These are phyloP conservation scores for Oreotrochilus melanogaster DNA, from an alignment of 2,113 vertebrate genomes.

Conservation along the genomic window DNA sequence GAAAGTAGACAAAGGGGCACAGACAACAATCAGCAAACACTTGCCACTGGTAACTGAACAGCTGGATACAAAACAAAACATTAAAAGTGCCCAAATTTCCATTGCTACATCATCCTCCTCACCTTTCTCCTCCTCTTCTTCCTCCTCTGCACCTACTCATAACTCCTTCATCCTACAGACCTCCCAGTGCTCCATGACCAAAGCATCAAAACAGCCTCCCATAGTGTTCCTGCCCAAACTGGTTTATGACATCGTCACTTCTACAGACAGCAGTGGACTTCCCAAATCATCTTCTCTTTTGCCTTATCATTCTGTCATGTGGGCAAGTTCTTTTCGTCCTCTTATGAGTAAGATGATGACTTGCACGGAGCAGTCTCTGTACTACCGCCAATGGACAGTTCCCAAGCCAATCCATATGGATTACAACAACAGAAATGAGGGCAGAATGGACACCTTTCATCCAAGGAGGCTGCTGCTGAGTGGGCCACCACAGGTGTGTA, in stretches of 20 bases:
- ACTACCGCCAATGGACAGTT: constrained; percentile 96
- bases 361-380: constrained; percentile 95
- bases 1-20: constrained; percentile 48
- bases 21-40: constrained; percentile 38
- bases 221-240: constrained; percentile 91
- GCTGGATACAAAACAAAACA: constrained; percentile 48
- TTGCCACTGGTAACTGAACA: constrained; percentile 56
- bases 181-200: constrained; percentile 86
- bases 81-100: constrained; percentile 46
- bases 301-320: constrained; percentile 90
- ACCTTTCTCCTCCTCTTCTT: constrained; percentile 80
- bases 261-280: constrained; percentile 89
- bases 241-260: constrained; percentile 89
- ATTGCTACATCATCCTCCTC: constrained; percentile 60
- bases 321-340: constrained; percentile 95
- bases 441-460: constrained; percentile 90
- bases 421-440: constrained; percentile 88
- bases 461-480: constrained; percentile 94
- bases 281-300: constrained; percentile 93
- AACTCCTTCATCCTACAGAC: constrained; percentile 72
- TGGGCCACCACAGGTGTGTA: constrained; percentile 93
- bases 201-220: constrained; percentile 87
- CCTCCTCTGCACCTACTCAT: constrained; percentile 71
- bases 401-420: constrained; percentile 94
- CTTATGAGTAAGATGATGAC: constrained; percentile 97